Evolutionary conservation across 2,888 invertebrate genomes (phyloP), one percentile per base, ranked within the genome.

Genomic region (Hirtodrosophila cameraria): DNA sequence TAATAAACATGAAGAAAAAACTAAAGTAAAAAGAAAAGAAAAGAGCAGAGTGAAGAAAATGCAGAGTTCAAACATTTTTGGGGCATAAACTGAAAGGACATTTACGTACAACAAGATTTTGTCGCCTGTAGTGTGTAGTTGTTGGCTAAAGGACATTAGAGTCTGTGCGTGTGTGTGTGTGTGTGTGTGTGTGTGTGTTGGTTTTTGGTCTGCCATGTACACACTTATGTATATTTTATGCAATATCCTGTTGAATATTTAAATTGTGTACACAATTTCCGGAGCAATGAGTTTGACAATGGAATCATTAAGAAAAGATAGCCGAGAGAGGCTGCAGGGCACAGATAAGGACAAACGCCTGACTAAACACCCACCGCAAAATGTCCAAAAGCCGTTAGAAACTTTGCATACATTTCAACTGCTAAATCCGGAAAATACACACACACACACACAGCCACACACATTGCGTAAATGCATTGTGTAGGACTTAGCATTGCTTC

Each of bases 171-270:
- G 3, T 25, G 41, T 46, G 30, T 41, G 11, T 39, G 43, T 49
- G 35, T 38, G 38, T 48, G 7, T 41, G 25, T 36, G 9, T 57
- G 55, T 41, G 23, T 45, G 28, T 42, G 33, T 25, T 50, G 7
- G 4, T 5, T 13, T 50, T 7, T 13, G 50, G 42, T 54, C 53
- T 61, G 53, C 25, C 16, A 30, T 53, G 13, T 59, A 23, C 6
- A 23, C 8, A 54, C 61, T 73, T 64, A 77, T 77, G 75, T 75
- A 70, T 78, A 76, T 78, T 65, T 64, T 69, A 80, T 75, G 84
- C 70, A 80, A 84, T 84, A 84, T 84, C 80, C 82, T 83, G 84
- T 80, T 78, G 82, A 81, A 82, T 84, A 83, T 83, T 83, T 84
- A 84, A 82, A 77, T 84, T 84, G 78, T 77, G 75, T 80, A 71